Conservation (phyloP, 2,113 vertebrate species). For the Osmerus mordax region DNA sequence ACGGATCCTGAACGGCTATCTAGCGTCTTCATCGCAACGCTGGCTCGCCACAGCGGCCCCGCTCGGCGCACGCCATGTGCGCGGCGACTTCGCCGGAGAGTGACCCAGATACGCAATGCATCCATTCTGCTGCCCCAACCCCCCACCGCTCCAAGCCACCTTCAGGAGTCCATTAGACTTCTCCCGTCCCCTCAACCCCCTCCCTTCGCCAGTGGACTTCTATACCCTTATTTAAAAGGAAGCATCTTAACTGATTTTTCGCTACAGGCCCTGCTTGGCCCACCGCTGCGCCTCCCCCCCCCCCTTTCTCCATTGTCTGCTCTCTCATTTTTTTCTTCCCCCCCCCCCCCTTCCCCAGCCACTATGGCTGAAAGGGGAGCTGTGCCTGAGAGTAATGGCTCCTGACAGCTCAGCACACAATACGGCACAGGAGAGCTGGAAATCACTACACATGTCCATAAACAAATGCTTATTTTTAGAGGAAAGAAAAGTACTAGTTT, state of each 20-base stretch:
- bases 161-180: slow-evolving; percentile 50
- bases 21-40: slow-evolving; percentile 41
- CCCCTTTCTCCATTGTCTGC: slow-evolving; percentile 6
- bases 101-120: slow-evolving; percentile 60
- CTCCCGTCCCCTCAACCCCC: slow-evolving; percentile 15
- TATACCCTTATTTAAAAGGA: slow-evolving; percentile 39
- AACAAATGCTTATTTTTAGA: slow-evolving; percentile 63
- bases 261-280: slow-evolving; percentile 17
- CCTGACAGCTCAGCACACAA: slow-evolving; percentile 54
- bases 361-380: slow-evolving; percentile 37
- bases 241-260: slow-evolving; percentile 32
- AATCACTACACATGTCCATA: slow-evolving; percentile 57
- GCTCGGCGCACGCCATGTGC: slow-evolving; percentile 38
- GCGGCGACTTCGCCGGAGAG: slow-evolving; percentile 33
- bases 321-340: slow-evolving; percentile 1
- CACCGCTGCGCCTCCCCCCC: background rate
- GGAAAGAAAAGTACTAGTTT: slow-evolving; percentile 51
- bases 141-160: slow-evolving; percentile 12
- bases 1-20: slow-evolving; percentile 49
- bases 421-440: slow-evolving; percentile 42
- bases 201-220: slow-evolving; percentile 30
- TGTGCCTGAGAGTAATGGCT: slow-evolving; percentile 51
- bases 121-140: slow-evolving; percentile 31
- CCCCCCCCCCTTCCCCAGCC: slow-evolving; percentile 13
- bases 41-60: slow-evolving; percentile 48